Base-by-base conservation (phyloP, 2,888 invertebrate genomes). In the Sphaerophoria rueppellii region DNA sequence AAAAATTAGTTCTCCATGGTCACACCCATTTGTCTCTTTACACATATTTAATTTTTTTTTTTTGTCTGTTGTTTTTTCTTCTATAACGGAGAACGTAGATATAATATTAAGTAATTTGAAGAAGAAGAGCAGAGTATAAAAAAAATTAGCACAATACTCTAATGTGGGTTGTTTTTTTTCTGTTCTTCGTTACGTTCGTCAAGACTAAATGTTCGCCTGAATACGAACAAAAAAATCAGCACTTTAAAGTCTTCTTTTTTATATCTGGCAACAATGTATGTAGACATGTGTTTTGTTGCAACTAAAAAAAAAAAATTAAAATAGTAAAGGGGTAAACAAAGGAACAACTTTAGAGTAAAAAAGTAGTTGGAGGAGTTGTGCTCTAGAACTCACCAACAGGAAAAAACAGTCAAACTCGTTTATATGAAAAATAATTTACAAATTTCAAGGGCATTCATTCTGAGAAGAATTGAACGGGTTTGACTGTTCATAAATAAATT, bases 101-200 rank as follows among this genome's bases (percentile, higher is more conserved):
- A 24, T 2, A 43, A 24, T 46, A 61, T 76, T 69, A 50, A 69
- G 37, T 55, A 73, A 77, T 69, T 71, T 48, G 61, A 67, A 67
- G n/a, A 67, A 54, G 12, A 43, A 43, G 6, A 24, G 37, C 24
- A n/a, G 52, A 65, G 52, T 5, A 37, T 40, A 52, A 65, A 60
- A 60, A 73, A 69, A 82, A 82, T 73, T 82, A 82, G 77, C 82
- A 55, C 77, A 82, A 55, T 61, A 61, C 70, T 67, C 57, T 67
- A 81, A 81, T 61, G 76, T 75, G 63, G 70, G 50, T 12, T 58
- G 14, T 37, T 16, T 35, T 2, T 55, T 0, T 35, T 55, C 0
- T 37, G 14, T 6, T 14, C 37, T 4, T 37, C 9, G 4, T 11
- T 57, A 24, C 24, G 6, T 16, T 58, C 5, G 35, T 73, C 50